phyloP scores from a whole-genome alignment of 1,140 invertebrate species.

The Zaprionus taronus region DNA sequence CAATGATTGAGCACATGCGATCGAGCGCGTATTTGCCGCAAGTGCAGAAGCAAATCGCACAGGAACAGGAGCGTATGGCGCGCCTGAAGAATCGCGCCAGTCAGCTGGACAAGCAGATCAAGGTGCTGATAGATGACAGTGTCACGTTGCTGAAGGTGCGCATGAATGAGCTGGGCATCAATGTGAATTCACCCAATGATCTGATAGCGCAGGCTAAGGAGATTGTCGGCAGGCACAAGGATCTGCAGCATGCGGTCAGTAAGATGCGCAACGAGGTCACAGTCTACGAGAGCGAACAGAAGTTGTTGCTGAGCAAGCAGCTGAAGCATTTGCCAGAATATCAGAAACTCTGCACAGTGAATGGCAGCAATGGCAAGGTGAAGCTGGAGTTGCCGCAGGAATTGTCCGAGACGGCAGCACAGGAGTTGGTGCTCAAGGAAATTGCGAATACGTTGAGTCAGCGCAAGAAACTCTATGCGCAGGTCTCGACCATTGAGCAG shows the following conservation, averaged over 20 bases:
- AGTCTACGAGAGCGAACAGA: constrained; percentile 88
- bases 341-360: constrained; percentile 83
- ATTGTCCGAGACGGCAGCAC: constrained; percentile 88
- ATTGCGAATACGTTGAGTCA: constrained; percentile 92
- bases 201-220: constrained; percentile 95
- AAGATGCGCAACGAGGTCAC: constrained; percentile 92
- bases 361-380: constrained; percentile 64
- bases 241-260: constrained; percentile 93
- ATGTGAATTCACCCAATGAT: constrained; percentile 92
- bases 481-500: constrained; percentile 90
- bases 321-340: constrained; percentile 86
- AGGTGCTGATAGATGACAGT: constrained; percentile 95
- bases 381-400: constrained; percentile 66
- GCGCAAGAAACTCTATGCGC: constrained; percentile 91
- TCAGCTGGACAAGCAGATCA: constrained; percentile 96
- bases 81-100: constrained; percentile 91
- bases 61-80: constrained; percentile 93
- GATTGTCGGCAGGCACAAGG: constrained; percentile 95
- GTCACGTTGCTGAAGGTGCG: constrained; percentile 95
- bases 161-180: constrained; percentile 95
- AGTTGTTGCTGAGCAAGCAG: constrained; percentile 87
- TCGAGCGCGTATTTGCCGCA: constrained; percentile 89
- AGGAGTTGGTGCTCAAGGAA: constrained; percentile 93
- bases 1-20: constrained; percentile 92
- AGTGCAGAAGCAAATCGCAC: constrained; percentile 91